These are phyloP conservation scores for Andrena bicolor DNA, from an alignment of 2,888 invertebrate genomes.

Conservation along the genomic window DNA sequence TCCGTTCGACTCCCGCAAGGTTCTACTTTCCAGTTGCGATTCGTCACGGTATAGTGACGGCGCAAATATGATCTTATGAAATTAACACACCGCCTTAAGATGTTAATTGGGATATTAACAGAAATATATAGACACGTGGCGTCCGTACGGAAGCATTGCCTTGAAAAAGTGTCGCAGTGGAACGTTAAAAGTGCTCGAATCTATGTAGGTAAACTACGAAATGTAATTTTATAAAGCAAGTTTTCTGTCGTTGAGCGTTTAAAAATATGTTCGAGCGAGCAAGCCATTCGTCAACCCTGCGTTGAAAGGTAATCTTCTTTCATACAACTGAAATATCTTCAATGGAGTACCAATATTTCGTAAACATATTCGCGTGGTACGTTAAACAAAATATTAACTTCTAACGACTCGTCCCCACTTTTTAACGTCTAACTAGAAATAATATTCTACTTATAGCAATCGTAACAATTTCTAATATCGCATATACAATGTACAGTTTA, in stretches of 20 bases:
- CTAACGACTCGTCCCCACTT: conserved; percentile 10
- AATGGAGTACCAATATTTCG: conserved; percentile 14
- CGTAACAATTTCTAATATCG: conserved; percentile 32
- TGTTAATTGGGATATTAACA: conserved; percentile 32
- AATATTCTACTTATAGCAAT: conserved; percentile 33
- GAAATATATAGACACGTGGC: conserved; percentile 29
- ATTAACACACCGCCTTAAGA: conserved; percentile 39
- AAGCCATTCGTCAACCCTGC: neutral
- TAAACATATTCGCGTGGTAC: neutral
- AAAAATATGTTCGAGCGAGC: conserved; percentile 14
- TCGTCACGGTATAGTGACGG: conserved; percentile 4
- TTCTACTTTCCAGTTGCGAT: conserved; percentile 30
- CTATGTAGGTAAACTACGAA: conserved; percentile 42
- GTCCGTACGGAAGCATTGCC: conserved; percentile 45
- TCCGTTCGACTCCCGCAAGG: conserved; percentile 9
- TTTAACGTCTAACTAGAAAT: conserved; percentile 31
- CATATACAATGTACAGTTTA: conserved; percentile 53
- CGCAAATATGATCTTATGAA: conserved; percentile 31
- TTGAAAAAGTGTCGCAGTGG: conserved; percentile 28
- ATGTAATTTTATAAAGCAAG: conserved; percentile 46
- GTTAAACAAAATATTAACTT: conserved; percentile 17
- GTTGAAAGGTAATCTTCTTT: conserved; percentile 17
- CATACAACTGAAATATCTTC: conserved; percentile 4
- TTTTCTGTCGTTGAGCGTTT: conserved; percentile 31
- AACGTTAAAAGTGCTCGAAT: conserved; percentile 34